phyloP scores from a whole-genome alignment of 2,888 invertebrate genomes.

The Drosophila fulvimacula region DNA sequence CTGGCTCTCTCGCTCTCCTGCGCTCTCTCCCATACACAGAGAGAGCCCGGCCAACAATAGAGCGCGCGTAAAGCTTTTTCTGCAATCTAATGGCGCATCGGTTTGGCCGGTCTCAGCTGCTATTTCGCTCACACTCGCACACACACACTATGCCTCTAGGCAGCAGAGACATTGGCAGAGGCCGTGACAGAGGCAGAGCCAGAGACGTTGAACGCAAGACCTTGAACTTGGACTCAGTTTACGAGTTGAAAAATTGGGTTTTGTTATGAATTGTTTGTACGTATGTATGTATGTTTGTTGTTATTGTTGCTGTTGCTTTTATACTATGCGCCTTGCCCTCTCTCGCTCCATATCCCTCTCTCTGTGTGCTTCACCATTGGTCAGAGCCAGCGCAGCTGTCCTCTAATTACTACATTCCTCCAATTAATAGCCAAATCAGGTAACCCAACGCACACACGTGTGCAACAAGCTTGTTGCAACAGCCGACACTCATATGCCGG shows the following conservation, averaged over 20 bases:
- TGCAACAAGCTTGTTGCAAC: slow-evolving; percentile 16
- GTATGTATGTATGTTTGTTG: no score
- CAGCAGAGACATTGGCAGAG: background rate
- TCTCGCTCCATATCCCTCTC: background rate
- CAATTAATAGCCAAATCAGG: slow-evolving; percentile 44
- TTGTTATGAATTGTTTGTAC: slow-evolving; percentile 73
- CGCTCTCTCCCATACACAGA: background rate
- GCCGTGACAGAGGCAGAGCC: slow-evolving; percentile 13
- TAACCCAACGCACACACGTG: background rate
- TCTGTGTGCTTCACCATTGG: background rate
- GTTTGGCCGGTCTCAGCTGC: slow-evolving; percentile 13
- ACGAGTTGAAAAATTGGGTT: slow-evolving; percentile 73
- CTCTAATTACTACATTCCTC: slow-evolving; percentile 44
- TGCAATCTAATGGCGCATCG: slow-evolving; percentile 56
- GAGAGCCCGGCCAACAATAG: slow-evolving; percentile 7
- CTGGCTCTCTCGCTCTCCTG: slow-evolving; percentile 4
- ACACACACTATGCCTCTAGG: slow-evolving; percentile 48
- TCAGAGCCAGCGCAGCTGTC: slow-evolving; percentile 6
- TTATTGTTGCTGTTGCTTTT: no score
- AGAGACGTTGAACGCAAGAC: slow-evolving; percentile 76
- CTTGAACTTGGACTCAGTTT: slow-evolving; percentile 83
- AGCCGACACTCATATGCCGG: slow-evolving; percentile 12
- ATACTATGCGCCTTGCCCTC: background rate
- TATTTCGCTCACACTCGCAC: slow-evolving; percentile 14
- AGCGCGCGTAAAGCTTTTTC: slow-evolving; percentile 51